Conservation (phyloP, 2,888 invertebrate species). For the Lumbricus terrestris region DNA sequence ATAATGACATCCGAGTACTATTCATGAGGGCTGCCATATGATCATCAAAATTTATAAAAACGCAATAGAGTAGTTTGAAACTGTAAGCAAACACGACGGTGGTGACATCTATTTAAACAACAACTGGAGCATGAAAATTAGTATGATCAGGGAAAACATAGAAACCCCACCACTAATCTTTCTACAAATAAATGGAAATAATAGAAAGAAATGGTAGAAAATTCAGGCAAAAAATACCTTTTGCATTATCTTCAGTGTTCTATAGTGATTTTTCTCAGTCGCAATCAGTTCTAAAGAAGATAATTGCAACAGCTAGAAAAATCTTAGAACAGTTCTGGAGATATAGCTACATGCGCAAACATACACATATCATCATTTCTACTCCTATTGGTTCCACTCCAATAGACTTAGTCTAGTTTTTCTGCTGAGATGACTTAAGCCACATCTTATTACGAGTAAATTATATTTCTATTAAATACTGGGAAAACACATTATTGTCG, state of each 20-base stretch:
- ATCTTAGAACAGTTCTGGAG: background rate
- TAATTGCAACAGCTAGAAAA: background rate
- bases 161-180: background rate
- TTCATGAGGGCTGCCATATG: too few relatives aligned
- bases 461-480: too few relatives aligned
- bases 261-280: slow-evolving; percentile 93
- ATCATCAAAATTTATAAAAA: background rate
- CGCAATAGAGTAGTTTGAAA: background rate
- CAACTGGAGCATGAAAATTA: background rate
- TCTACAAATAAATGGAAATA: background rate
- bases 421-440: too few relatives aligned
- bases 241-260: slow-evolving; percentile 89
- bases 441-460: too few relatives aligned
- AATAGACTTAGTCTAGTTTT: too few relatives aligned
- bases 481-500: too few relatives aligned
- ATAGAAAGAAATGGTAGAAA: background rate
- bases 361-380: too few relatives aligned
- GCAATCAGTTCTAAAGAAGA: slow-evolving; percentile 74
- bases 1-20: too few relatives aligned
- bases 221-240: slow-evolving; percentile 67
- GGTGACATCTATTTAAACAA: background rate
- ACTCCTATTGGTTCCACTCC: too few relatives aligned
- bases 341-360: background rate
- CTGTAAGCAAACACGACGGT: background rate
- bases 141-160: background rate